phyloP scores from a whole-genome alignment of 2,888 invertebrate genomes.

The Orthosia incerta region DNA sequence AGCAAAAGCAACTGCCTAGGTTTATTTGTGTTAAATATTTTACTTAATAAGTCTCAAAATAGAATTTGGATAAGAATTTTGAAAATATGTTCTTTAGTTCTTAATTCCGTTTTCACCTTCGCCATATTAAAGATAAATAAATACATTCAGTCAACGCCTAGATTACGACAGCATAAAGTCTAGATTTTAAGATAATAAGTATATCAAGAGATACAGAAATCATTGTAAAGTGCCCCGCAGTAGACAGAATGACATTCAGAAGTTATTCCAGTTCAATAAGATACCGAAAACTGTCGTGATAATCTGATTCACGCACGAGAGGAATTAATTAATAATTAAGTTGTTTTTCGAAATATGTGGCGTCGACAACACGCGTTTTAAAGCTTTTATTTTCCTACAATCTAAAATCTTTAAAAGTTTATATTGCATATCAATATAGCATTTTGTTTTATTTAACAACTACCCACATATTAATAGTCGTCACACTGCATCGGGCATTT shows the following conservation, averaged over 20 bases:
- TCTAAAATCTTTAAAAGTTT: not conserved
- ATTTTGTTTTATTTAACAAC: not conserved
- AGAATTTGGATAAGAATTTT: not conserved
- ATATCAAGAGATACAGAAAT: not conserved
- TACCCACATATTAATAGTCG: not conserved
- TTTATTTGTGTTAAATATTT: not conserved
- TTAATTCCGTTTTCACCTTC: too few relatives aligned
- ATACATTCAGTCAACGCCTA: not conserved
- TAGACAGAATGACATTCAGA: not conserved
- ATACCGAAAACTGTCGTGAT: not conserved
- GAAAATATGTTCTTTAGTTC: too few relatives aligned
- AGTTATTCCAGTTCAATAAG: not conserved
- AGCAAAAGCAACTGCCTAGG: not conserved
- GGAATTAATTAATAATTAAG: conserved; percentile 4
- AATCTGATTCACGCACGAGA: conserved; percentile 18
- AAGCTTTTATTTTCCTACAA: conserved; percentile 11
- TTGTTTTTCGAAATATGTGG: conserved; percentile 18
- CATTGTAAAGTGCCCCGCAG: not conserved
- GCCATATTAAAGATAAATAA: too few relatives aligned
- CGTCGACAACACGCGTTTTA: conserved; percentile 17
- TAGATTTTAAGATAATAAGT: not conserved
- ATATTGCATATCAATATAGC: not conserved
- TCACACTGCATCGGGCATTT: not conserved
- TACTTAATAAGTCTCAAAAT: not conserved
- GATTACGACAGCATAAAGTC: not conserved